Conservation (phyloP, 2,797 vertebrate genomes). For the Sebastes melanostomus region DNA sequence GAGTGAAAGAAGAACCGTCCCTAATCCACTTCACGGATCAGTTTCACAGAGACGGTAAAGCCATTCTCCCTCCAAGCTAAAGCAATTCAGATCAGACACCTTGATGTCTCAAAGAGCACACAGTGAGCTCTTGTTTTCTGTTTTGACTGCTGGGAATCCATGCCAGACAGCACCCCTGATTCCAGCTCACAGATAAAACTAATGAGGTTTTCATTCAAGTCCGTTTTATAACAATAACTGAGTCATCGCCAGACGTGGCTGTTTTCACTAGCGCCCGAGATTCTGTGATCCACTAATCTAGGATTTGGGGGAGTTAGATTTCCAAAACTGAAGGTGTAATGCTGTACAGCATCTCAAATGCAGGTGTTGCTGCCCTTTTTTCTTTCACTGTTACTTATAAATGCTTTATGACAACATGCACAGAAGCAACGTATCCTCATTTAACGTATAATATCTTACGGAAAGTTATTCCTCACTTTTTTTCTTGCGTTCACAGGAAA, state of each 20-base stretch:
- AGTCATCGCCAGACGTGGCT: slow-evolving; percentile 69
- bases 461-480: too few relatives aligned
- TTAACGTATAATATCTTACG: too few relatives aligned
- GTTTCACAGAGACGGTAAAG: slow-evolving; percentile 82
- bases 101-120: slow-evolving; percentile 84
- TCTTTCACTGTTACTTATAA: slow-evolving; percentile 27
- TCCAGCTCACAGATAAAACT: slow-evolving; percentile 82
- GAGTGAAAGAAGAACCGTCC: slow-evolving; percentile 83
- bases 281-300: slow-evolving; percentile 72
- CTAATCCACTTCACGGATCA: slow-evolving; percentile 83
- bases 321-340: slow-evolving; percentile 60
- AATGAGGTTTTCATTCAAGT: slow-evolving; percentile 80
- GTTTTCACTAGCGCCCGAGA: slow-evolving; percentile 69
- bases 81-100: slow-evolving; percentile 84
- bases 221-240: slow-evolving; percentile 77
- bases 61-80: slow-evolving; percentile 80
- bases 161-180: slow-evolving; percentile 79
- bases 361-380: slow-evolving; percentile 44
- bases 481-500: too few relatives aligned
- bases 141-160: slow-evolving; percentile 83
- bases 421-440: not conserved
- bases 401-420: slow-evolving; percentile 8
- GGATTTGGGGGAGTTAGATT: slow-evolving; percentile 66
- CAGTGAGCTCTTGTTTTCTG: slow-evolving; percentile 84
- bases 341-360: slow-evolving; percentile 63